Base-by-base conservation (phyloP, 1,140 invertebrate species). In the Ips typographus region DNA sequence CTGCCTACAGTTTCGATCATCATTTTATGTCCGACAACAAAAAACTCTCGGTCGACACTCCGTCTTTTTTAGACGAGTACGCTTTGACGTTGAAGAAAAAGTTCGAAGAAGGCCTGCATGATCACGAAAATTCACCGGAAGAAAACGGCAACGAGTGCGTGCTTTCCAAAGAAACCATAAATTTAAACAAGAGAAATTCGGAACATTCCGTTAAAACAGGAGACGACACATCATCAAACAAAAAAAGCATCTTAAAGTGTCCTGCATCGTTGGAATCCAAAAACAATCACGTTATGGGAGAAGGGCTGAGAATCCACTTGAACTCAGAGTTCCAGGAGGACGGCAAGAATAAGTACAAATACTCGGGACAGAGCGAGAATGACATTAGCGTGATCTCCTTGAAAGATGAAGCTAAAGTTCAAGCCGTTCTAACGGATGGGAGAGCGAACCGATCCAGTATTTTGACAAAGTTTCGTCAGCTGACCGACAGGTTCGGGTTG, bases 1-100 rank as follows among this genome's bases (percentile, higher is more conserved):
- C 75, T 37, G 77, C 76, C n/a, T 71, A 77, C 7, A 80, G 79
- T 70, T 80, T 80, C 68, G 79, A 80, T 64, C 78, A 80, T 43
- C 75, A 78, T 38, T 77, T 72, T 62, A 49, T 78, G n/a, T 63
- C 66, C n/a, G 74, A 73, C 38, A 75, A 77, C 67, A 78, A 79
- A 55, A 78, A 78, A 57, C 58, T 78, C 2, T 80, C 78, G 5
- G 77, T 79, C 55, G 79, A 80, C 65, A 72, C 73, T 53, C 75
- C 78, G 8, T 75, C 78, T 61, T 78, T 78, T 68, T 69, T 78
- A 40, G 79, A 80, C 60, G 78, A 80, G 57, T 79, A 78, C 71
- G 75, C 75, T 6, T 72, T 77, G 5, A 76, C 70, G 5, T 70
- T 79, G 38, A 78, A 78, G 52, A 77, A 78, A 57, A 71, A 72